These are phyloP conservation scores for Gnathonemus echidnorhynchus DNA, from an alignment of 2,113 vertebrate species.

Conservation along the genomic window DNA sequence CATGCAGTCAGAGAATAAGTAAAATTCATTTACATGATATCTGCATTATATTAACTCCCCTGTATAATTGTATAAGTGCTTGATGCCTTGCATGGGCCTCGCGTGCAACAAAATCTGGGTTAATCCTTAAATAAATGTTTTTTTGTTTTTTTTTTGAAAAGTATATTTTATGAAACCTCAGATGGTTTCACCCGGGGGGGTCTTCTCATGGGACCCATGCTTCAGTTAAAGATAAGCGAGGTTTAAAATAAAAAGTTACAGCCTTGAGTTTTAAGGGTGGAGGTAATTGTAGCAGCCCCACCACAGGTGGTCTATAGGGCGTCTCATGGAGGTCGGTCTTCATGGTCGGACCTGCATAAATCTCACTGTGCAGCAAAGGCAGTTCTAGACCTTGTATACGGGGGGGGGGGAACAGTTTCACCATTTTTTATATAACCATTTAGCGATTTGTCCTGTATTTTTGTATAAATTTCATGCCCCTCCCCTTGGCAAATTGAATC, in stretches of 20 bases:
- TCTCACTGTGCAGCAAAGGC: not conserved
- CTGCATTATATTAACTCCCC: not conserved
- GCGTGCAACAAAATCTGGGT: not conserved
- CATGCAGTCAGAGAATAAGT: not conserved
- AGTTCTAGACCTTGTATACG: not conserved
- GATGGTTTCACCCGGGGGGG: not conserved
- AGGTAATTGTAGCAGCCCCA: not conserved
- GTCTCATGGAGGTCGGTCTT: not conserved
- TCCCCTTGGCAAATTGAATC: not conserved
- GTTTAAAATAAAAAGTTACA: not conserved
- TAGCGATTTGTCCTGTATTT: not conserved
- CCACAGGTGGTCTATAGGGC: not conserved
- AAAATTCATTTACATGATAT: conserved; percentile 8
- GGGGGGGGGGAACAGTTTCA: accelerated
- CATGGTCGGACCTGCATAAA: not conserved
- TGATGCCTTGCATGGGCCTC: not conserved
- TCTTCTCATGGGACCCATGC: not conserved
- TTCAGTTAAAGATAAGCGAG: conserved; percentile 9
- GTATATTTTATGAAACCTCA: not conserved
- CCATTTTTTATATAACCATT: not conserved
- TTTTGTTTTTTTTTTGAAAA: not conserved
- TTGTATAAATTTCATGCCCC: not conserved
- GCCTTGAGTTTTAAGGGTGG: not conserved
- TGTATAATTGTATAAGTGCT: not conserved
- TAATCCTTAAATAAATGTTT: not conserved